Percentiles rank a stretch among this genome's conserved stretches.
Conservation (phyloP, 2,888 invertebrate species). For the Cryptosula pallasiana region DNA sequence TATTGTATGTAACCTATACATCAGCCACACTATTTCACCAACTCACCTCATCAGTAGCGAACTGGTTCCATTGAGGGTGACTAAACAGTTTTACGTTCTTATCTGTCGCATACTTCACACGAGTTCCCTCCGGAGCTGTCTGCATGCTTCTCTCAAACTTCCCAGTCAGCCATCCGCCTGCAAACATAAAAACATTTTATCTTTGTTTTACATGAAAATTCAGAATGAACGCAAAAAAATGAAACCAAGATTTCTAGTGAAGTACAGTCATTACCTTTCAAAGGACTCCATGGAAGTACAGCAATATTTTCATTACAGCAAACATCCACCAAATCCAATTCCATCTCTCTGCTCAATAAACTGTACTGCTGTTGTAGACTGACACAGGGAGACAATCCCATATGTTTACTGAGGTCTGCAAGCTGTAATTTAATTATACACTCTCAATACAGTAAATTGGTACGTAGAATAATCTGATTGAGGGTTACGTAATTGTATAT, state of each 20-base stretch:
- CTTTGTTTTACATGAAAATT: too few relatives aligned
- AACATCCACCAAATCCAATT: conserved; percentile 41
- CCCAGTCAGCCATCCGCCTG: conserved; percentile 9
- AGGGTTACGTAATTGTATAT: too few relatives aligned
- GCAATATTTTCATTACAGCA: conserved; percentile 40
- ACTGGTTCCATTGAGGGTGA: background rate
- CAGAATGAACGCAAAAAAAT: too few relatives aligned
- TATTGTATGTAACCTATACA: too few relatives aligned
- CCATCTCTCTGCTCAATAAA: conserved; percentile 38
- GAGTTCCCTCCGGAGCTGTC: background rate
- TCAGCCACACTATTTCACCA: too few relatives aligned
- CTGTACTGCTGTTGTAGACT: conserved; percentile 43
- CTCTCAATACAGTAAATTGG: background rate
- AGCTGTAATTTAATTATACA: conserved; percentile 25
- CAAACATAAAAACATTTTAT: background rate
- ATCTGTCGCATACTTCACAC: background rate
- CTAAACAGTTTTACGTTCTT: background rate
- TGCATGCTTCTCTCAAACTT: background rate
- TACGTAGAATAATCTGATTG: too few relatives aligned
- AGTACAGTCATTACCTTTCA: conserved; percentile 45
- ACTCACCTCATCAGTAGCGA: background rate
- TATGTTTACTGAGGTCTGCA: conserved; percentile 32
- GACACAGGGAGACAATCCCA: conserved; percentile 30
- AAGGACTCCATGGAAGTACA: conserved; percentile 45
- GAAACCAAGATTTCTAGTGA: too few relatives aligned